A percentile compares a stretch with the other conserved stretches of the same genome.
Conservation (phyloP, 2,888 invertebrate species). For the Cremastinae sp. region DNA sequence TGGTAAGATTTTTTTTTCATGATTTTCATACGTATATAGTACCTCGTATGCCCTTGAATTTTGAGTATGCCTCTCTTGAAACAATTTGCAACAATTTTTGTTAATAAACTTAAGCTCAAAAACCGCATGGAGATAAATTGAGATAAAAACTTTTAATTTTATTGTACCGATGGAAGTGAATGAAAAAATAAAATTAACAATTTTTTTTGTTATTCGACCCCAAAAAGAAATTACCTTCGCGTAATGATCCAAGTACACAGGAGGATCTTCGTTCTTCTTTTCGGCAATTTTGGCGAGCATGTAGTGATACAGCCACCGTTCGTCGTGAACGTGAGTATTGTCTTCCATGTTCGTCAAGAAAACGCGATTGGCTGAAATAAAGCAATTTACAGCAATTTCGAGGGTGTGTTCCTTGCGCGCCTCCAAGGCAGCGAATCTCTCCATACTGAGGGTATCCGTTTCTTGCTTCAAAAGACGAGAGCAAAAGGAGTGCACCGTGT, state of each 20-base stretch:
- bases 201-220: no score
- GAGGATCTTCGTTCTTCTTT: conserved; percentile 89
- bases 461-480: conserved; percentile 92
- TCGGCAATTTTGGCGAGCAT: conserved; percentile 98
- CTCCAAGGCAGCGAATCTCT: conserved; percentile 87
- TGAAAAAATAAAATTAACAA: neutral
- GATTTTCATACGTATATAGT: no score
- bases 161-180: neutral
- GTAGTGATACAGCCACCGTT: conserved; percentile 95
- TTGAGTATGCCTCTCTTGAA: no score
- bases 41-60: no score
- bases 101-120: no score
- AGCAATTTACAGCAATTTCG: conserved; percentile 89
- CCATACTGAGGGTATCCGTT: conserved; percentile 88
- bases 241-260: conserved; percentile 90
- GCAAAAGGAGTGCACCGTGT: conserved; percentile 94
- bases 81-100: no score
- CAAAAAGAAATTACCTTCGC: conserved; percentile 84
- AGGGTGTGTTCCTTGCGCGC: conserved; percentile 90
- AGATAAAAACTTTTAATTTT: no score
- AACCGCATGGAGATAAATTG: no score
- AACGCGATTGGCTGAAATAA: conserved; percentile 86
- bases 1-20: no score
- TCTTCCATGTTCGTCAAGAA: conserved; percentile 83
- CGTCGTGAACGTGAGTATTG: conserved; percentile 86